Conservation (phyloP, 2,797 vertebrate genomes). For the Sebastes diploproa region DNA sequence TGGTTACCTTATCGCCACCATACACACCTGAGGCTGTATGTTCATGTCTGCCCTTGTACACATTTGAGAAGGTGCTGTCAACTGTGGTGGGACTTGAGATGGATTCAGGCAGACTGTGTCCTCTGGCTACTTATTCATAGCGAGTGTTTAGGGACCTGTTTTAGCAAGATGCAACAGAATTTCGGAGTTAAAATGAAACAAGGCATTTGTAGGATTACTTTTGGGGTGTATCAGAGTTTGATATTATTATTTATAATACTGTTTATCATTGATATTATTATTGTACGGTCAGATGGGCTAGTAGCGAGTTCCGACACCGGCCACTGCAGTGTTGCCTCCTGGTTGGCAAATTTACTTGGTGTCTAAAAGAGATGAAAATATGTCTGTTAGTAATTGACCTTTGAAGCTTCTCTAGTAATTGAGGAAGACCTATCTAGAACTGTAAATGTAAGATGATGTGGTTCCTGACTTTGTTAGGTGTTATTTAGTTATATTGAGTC, state of each 20-base stretch:
- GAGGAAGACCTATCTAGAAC: not conserved
- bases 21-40: not conserved
- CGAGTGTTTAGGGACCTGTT: no score
- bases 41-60: not conserved
- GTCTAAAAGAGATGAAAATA: not conserved
- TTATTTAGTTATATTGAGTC: conserved; percentile 5
- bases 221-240: not conserved
- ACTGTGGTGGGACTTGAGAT: not conserved
- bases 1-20: not conserved
- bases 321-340: not conserved
- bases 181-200: conserved; percentile 1
- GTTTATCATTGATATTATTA: not conserved
- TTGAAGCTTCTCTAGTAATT: not conserved
- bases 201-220: not conserved
- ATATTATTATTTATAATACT: not conserved
- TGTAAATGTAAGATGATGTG: not conserved
- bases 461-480: not conserved
- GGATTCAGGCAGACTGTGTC: not conserved
- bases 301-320: not conserved
- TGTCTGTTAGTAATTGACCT: not conserved
- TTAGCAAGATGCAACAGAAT: not conserved
- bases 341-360: not conserved
- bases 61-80: not conserved
- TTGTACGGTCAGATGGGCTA: not conserved
- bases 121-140: not conserved